phyloP scores from a whole-genome alignment of 2,888 invertebrate genomes.

The Petrolisthes manimaculis region DNA sequence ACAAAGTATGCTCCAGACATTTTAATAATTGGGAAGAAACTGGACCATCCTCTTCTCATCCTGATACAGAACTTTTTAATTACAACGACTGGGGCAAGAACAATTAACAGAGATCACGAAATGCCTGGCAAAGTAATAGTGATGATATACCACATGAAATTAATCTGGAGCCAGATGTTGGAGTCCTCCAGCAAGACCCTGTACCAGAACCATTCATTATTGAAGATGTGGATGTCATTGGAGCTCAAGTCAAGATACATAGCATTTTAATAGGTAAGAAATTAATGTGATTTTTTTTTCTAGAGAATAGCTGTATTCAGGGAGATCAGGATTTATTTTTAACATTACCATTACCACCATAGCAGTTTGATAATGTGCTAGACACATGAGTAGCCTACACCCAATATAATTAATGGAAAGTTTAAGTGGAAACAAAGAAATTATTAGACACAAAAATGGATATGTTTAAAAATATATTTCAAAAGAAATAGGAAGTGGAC shows the following conservation, averaged over 20 bases:
- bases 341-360: no score
- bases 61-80: conserved; percentile 4
- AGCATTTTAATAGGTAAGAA: conserved; percentile 19
- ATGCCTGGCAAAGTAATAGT: conserved; percentile 10
- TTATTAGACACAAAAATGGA: no score
- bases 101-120: background rate
- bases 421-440: no score
- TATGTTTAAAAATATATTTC: no score
- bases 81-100: conserved; percentile 6
- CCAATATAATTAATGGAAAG: no score
- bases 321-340: background rate
- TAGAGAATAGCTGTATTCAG: background rate
- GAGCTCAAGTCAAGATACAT: background rate
- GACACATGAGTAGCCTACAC: no score
- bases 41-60: background rate
- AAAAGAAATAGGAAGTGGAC: no score
- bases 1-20: conserved; percentile 4
- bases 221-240: background rate
- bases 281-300: background rate
- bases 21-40: conserved; percentile 6
- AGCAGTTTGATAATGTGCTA: no score
- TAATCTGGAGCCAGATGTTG: background rate
- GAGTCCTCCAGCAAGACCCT: background rate
- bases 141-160: background rate
- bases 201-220: background rate